Conservation (phyloP, 30 jellyfish, hydroid and myxozoan species). For the Nemopilema nomurai region DNA sequence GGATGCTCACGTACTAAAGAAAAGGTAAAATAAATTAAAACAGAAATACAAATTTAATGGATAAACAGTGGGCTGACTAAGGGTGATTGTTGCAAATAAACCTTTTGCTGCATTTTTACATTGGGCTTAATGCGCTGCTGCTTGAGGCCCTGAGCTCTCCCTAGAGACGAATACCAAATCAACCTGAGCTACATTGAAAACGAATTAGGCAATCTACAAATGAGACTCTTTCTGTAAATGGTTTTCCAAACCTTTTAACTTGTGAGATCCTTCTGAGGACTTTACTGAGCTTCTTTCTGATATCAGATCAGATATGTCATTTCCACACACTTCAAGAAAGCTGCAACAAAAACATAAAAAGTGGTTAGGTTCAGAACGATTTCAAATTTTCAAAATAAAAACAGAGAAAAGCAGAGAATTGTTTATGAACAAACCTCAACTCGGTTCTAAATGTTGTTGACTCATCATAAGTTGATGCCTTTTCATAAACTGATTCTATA, state of each 20-base stretch:
- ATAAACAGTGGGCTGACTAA: conserved; percentile 8
- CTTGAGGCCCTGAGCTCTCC: too few species aligned
- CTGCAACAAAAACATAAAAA: conserved; percentile 32
- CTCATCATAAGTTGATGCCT: conserved; percentile 76
- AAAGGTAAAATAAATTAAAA: neutral
- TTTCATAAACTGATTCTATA: conserved; percentile 66
- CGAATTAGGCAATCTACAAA: too few species aligned
- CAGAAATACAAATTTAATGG: neutral
- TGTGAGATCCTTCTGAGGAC: conserved; percentile 80
- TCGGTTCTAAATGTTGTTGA: conserved; percentile 95
- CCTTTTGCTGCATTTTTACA: too few species aligned
- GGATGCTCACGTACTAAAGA: conserved; percentile 86
- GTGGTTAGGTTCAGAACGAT: neutral
- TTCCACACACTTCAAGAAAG: conserved; percentile 95
- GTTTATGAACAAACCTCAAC: conserved; percentile 61
- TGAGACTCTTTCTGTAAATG: neutral
- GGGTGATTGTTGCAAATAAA: too few species aligned
- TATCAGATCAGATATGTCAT: conserved; percentile 80
- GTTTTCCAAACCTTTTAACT: conserved; percentile 67
- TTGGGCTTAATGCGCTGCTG: too few species aligned
- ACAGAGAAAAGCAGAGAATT: neutral
- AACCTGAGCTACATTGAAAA: too few species aligned
- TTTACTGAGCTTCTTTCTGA: conserved; percentile 85
- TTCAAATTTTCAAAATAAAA: neutral
- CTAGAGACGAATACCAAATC: too few species aligned